A percentile compares a stretch with the other conserved stretches of the same genome.
Conservation (phyloP, 2,797 vertebrate genomes). For the Danio choprae region DNA sequence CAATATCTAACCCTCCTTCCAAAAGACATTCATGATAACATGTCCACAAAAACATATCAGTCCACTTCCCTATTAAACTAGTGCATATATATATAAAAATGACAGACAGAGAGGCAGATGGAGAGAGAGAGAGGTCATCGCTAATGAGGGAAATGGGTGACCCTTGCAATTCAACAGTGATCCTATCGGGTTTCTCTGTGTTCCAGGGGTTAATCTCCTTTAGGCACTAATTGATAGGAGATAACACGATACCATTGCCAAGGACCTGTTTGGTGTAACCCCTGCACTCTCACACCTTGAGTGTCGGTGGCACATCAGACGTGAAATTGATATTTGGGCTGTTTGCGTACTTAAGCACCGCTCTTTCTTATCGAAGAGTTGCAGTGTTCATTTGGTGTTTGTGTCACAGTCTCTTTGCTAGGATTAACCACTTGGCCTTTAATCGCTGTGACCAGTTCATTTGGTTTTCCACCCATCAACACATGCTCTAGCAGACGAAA, state of each 20-base stretch:
- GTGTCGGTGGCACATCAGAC: slow-evolving; percentile 77
- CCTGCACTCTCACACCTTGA: slow-evolving; percentile 66
- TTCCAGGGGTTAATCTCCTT: slow-evolving; percentile 78
- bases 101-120: slow-evolving; percentile 53
- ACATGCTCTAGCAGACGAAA: slow-evolving; percentile 36
- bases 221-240: slow-evolving; percentile 86
- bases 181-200: slow-evolving; percentile 46
- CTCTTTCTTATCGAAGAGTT: slow-evolving; percentile 65
- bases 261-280: slow-evolving; percentile 80
- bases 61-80: slow-evolving; percentile 35
- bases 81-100: slow-evolving; percentile 36
- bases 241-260: slow-evolving; percentile 82
- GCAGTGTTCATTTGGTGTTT: slow-evolving; percentile 56
- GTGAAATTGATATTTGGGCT: slow-evolving; percentile 84
- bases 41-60: slow-evolving; percentile 42
- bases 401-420: slow-evolving; percentile 45
- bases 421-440: slow-evolving; percentile 49
- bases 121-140: slow-evolving; percentile 39
- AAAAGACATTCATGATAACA: slow-evolving; percentile 42
- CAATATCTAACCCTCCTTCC: slow-evolving; percentile 46
- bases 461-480: slow-evolving; percentile 55
- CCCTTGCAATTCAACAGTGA: slow-evolving; percentile 46
- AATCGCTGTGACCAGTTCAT: slow-evolving; percentile 46
- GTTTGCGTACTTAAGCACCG: slow-evolving; percentile 76
- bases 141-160: slow-evolving; percentile 51